Conservation (phyloP, 2,113 vertebrate genomes). For the Crotophaga sulcirostris region DNA sequence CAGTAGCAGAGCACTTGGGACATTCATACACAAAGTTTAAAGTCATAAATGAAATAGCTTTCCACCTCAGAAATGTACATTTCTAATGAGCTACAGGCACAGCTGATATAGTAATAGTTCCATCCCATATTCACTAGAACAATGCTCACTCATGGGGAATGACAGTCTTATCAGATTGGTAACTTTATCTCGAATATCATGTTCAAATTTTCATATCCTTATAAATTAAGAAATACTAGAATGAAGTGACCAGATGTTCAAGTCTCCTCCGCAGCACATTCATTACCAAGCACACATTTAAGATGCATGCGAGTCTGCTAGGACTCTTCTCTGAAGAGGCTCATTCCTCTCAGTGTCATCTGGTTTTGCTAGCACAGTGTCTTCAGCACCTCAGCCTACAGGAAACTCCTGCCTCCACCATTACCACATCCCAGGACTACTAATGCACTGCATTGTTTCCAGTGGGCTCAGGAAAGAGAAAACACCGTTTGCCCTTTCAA, state of each 20-base stretch:
- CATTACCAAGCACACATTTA: constrained; percentile 39
- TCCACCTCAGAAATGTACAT: constrained; percentile 56
- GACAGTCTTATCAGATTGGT: constrained; percentile 54
- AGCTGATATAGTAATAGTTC: constrained; percentile 59
- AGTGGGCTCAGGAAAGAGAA: not conserved
- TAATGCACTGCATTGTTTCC: not conserved
- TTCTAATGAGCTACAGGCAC: constrained; percentile 55
- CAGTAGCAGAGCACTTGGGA: not conserved
- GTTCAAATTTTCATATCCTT: constrained; percentile 75
- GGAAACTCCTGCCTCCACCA: not conserved
- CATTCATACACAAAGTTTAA: not conserved
- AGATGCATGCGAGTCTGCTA: constrained; percentile 16
- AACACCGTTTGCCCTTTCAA: not conserved
- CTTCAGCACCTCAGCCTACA: not conserved
- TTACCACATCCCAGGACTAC: not conserved
- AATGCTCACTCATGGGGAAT: constrained; percentile 63
- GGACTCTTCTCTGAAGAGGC: not conserved
- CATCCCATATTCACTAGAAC: constrained; percentile 51
- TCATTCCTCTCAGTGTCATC: not conserved
- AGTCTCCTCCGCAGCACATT: constrained; percentile 42
- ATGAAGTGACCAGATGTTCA: constrained; percentile 75
- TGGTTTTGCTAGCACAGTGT: not conserved
- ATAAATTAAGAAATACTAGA: constrained; percentile 77
- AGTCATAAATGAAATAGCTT: constrained; percentile 28
- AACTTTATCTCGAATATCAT: constrained; percentile 62